Evolutionary conservation across 2,888 invertebrate genomes (phyloP).

Genomic region (Bombyx huttoni): DNA sequence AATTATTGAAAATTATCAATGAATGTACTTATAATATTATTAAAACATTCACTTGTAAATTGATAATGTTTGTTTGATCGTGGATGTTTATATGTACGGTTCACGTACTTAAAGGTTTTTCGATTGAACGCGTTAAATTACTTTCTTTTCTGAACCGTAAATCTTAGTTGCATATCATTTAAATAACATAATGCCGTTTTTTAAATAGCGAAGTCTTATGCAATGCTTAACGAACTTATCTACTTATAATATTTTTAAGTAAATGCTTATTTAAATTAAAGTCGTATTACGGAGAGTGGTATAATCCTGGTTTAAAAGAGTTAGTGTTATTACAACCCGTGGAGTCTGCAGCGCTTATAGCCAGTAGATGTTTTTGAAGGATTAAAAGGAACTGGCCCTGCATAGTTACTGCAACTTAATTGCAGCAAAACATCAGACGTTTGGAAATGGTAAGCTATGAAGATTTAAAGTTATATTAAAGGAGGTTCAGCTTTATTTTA

Average conservation of each 20-base stretch:
- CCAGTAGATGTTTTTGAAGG: conserved; percentile 34
- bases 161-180: too few species aligned
- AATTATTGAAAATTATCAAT: too few species aligned
- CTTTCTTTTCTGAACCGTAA: too few species aligned
- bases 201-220: conserved; percentile 8
- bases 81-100: too few species aligned
- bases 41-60: too few species aligned
- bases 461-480: neutral
- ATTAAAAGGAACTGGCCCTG: conserved; percentile 28
- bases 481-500: neutral
- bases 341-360: conserved; percentile 30
- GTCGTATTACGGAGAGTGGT: conserved; percentile 36
- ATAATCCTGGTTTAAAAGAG: conserved; percentile 48
- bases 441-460: neutral
- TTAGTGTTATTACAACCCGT: conserved; percentile 43
- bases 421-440: conserved; percentile 4
- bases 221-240: conserved; percentile 10
- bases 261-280: conserved; percentile 44
- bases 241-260: conserved; percentile 32
- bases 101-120: too few species aligned
- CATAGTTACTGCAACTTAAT: conserved; percentile 2
- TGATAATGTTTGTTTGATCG: too few species aligned
- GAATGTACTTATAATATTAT: too few species aligned
- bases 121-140: too few species aligned
- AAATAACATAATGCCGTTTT: neutral